phyloP scores from a whole-genome alignment of 2,888 invertebrate genomes.

The Galeopsomyia nigrocyanea region DNA sequence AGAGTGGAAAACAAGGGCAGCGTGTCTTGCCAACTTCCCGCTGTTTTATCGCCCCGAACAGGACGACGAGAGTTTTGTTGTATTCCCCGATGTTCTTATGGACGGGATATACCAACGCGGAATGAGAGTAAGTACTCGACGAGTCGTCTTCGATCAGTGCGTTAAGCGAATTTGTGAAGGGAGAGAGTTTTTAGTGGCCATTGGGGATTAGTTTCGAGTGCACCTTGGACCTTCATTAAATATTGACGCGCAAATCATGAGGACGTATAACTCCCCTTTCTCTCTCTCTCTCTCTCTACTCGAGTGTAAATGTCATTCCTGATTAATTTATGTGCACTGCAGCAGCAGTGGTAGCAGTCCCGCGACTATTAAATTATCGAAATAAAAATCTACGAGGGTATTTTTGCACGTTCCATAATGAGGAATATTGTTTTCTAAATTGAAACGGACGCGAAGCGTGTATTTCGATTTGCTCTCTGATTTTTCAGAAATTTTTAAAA shows the following conservation, averaged over 20 bases:
- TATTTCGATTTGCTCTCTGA: too few relatives aligned
- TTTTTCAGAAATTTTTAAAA: too few relatives aligned
- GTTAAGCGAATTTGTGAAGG: constrained; percentile 9
- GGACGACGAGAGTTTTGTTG: neutral
- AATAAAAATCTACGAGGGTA: too few relatives aligned
- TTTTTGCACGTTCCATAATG: too few relatives aligned
- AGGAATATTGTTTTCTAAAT: too few relatives aligned
- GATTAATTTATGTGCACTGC: too few relatives aligned
- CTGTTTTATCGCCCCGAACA: constrained; percentile 35
- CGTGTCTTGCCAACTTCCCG: constrained; percentile 41
- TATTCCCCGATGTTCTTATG: neutral
- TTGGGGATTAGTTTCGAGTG: neutral
- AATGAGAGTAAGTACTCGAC: constrained; percentile 17
- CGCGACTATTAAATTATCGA: too few relatives aligned
- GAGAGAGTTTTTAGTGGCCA: constrained; percentile 26
- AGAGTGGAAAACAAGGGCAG: constrained; percentile 36
- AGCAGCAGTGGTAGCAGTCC: too few relatives aligned
- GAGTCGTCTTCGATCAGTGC: neutral
- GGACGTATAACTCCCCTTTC: neutral
- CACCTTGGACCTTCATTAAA: constrained; percentile 25
- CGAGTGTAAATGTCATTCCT: too few relatives aligned
- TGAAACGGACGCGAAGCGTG: too few relatives aligned
- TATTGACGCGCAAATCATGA: constrained; percentile 40
- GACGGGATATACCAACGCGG: neutral
- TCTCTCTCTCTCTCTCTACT: too few relatives aligned